Percentiles rank a stretch among this genome's conserved stretches.
phyloP scores from a whole-genome alignment of 2,797 vertebrate species.

The Odontamblyopus lacepedii region DNA sequence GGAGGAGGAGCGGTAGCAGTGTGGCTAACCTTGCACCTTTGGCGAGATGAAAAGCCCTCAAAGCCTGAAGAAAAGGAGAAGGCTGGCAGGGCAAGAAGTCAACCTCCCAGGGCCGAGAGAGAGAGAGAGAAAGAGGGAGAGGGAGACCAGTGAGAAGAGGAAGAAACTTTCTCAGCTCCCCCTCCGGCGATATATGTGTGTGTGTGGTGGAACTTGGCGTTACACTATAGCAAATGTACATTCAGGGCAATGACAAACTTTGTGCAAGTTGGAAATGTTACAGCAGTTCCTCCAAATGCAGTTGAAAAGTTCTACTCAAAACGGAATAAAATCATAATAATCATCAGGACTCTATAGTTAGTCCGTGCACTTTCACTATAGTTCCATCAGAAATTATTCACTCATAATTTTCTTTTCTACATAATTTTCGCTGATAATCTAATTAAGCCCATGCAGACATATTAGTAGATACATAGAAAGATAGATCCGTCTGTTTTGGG shows the following conservation, averaged over 20 bases:
- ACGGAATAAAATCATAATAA: neutral
- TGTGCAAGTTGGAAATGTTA: constrained; percentile 27
- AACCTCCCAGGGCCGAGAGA: constrained; percentile 66
- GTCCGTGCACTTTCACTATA: neutral
- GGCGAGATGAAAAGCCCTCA: constrained; percentile 77
- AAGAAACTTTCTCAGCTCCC: constrained; percentile 64
- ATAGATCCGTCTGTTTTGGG: no score
- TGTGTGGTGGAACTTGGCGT: constrained; percentile 63
- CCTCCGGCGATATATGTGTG: constrained; percentile 54
- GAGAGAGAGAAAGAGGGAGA: constrained; percentile 12
- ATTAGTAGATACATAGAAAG: no score
- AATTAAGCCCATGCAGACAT: neutral
- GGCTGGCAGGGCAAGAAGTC: constrained; percentile 77
- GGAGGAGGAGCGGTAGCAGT: constrained; percentile 44
- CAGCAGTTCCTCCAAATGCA: neutral
- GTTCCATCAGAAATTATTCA: neutral
- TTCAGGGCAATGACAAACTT: constrained; percentile 42
- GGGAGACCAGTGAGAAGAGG: constrained; percentile 46
- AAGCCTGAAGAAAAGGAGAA: constrained; percentile 70
- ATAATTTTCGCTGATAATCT: neutral
- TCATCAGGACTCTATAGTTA: neutral
- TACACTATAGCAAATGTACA: constrained; percentile 58
- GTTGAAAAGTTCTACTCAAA: neutral
- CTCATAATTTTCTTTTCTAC: neutral
- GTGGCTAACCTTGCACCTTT: constrained; percentile 77